A percentile compares a stretch with the other conserved stretches of the same genome.
These are phyloP conservation scores for Caenorhabditis angaria DNA, from an alignment of 2,888 invertebrate species.

Conservation along the genomic window DNA sequence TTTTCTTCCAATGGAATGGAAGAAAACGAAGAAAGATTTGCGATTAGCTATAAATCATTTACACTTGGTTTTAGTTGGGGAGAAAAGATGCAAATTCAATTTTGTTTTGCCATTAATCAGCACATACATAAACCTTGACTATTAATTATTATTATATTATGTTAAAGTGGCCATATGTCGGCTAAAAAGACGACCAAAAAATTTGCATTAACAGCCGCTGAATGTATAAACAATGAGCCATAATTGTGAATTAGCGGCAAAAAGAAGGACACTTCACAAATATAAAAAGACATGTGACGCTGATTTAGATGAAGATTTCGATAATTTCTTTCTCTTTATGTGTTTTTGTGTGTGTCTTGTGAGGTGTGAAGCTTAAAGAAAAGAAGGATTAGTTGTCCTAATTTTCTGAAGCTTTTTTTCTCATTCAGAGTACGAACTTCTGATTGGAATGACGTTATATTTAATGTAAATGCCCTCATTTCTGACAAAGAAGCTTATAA, in stretches of 20 bases:
- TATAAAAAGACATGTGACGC: not conserved
- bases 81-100: not conserved
- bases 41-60: conserved; percentile 2
- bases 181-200: no score
- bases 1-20: not conserved
- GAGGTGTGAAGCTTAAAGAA: no score
- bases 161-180: conserved; percentile 2
- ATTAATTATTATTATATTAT: conserved; percentile 4
- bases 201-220: not conserved
- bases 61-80: no score
- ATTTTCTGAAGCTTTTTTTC: no score
- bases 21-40: no score
- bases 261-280: not conserved
- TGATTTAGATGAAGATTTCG: not conserved
- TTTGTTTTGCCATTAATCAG: not conserved
- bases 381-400: no score
- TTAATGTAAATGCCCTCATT: no score
- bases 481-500: no score
- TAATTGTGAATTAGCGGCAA: not conserved
- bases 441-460: no score
- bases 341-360: no score
- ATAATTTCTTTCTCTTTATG: not conserved
- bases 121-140: not conserved
- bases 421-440: no score
- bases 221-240: conserved; percentile 1